Evolutionary conservation across 1,140 invertebrate species (phyloP).

Genomic region (Cotesia glomerata): DNA sequence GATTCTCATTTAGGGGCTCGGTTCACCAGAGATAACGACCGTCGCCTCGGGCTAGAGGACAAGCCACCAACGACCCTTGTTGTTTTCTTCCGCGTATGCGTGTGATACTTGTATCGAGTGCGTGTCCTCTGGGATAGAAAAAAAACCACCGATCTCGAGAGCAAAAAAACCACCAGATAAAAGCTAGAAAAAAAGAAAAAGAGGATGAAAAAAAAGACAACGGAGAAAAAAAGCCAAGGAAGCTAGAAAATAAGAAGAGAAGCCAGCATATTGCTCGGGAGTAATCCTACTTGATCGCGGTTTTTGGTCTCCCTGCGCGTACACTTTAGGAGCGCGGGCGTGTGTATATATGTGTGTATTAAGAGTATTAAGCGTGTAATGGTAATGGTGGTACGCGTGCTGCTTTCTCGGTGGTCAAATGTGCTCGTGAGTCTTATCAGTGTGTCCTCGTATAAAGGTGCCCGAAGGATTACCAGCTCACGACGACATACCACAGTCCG

Average conservation of each 20-base stretch:
- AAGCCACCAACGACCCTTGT: not conserved
- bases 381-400: not conserved
- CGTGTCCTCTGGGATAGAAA: not conserved
- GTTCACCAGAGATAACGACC: constrained; percentile 47
- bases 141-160: no score
- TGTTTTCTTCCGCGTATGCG: constrained; percentile 15
- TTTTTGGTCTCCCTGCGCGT: constrained; percentile 49
- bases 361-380: not conserved
- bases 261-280: constrained; percentile 57
- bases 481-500: constrained; percentile 22
- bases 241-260: constrained; percentile 21
- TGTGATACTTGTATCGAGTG: constrained; percentile 16
- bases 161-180: not conserved
- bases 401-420: not conserved
- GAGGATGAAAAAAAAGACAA: constrained; percentile 30
- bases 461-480: constrained; percentile 55
- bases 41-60: constrained; percentile 43
- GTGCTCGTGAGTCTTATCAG: not conserved
- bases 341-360: constrained; percentile 14
- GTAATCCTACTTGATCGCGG: constrained; percentile 63
- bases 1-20: constrained; percentile 29
- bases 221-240: constrained; percentile 26
- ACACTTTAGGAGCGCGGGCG: not conserved
- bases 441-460: constrained; percentile 45
- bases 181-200: constrained; percentile 24